phyloP scores from a whole-genome alignment of 2,888 invertebrate genomes.

The Cylloceria caligata region DNA sequence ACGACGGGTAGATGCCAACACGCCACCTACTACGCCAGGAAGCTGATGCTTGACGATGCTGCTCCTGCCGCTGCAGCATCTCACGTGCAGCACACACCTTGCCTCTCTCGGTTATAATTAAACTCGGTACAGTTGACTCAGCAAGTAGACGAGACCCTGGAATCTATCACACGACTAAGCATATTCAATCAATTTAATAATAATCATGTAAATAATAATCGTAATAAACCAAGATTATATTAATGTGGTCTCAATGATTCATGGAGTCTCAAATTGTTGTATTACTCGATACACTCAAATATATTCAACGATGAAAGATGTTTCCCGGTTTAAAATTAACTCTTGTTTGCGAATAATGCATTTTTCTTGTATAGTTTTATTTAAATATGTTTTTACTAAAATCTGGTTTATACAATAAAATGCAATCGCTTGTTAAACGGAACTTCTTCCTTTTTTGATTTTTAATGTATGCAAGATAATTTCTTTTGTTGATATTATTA shows the following conservation, averaged over 20 bases:
- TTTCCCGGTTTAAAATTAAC: too few relatives aligned
- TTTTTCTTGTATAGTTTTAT: too few relatives aligned
- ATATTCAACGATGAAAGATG: too few relatives aligned
- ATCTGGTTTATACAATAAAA: too few relatives aligned
- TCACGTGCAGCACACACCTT: constrained; percentile 57
- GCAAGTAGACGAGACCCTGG: constrained; percentile 36
- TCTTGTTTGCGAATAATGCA: too few relatives aligned
- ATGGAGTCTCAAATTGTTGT: too few relatives aligned
- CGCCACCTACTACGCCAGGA: constrained; percentile 69
- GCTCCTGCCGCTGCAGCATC: constrained; percentile 24
- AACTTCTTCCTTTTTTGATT: neutral
- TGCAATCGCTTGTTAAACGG: too few relatives aligned
- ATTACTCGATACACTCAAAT: too few relatives aligned
- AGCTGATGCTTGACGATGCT: constrained; percentile 52
- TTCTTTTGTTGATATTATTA: neutral
- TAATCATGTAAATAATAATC: too few relatives aligned
- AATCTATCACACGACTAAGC: neutral
- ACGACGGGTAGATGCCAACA: constrained; percentile 65
- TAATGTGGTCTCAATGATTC: too few relatives aligned
- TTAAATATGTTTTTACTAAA: too few relatives aligned
- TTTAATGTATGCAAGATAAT: neutral
- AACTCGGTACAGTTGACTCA: constrained; percentile 65
- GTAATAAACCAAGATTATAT: too few relatives aligned
- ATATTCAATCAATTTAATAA: neutral
- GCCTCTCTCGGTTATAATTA: constrained; percentile 66